These are phyloP conservation scores for Potamilus streckersoni DNA, from an alignment of 1,140 invertebrate species.

Conservation along the genomic window DNA sequence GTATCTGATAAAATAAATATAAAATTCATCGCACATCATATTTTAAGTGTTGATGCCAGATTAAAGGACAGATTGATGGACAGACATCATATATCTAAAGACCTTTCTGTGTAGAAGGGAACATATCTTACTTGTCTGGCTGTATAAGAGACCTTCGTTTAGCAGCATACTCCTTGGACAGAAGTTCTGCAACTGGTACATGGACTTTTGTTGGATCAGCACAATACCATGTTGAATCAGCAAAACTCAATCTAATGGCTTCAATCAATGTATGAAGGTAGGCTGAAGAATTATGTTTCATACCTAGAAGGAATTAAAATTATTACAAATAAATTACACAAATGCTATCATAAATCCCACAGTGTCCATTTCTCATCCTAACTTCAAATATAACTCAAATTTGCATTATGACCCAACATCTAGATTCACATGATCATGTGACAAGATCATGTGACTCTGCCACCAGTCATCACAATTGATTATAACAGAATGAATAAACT, in stretches of 20 bases:
- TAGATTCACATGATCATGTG: too few relatives aligned
- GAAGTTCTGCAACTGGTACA: conserved; percentile 56
- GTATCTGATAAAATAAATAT: too few relatives aligned
- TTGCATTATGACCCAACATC: too few relatives aligned
- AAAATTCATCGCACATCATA: too few relatives aligned
- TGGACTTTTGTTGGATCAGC: conserved; percentile 56
- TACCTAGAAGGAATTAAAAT: conserved; percentile 3
- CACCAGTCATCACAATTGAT: too few relatives aligned
- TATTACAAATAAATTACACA: too few relatives aligned
- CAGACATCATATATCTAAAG: not conserved
- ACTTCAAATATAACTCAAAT: too few relatives aligned
- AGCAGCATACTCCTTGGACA: conserved; percentile 63
- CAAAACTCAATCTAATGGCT: conserved; percentile 63
- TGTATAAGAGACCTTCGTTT: conserved; percentile 57
- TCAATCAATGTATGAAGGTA: conserved; percentile 67
- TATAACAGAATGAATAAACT: too few relatives aligned
- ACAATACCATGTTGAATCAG: conserved; percentile 60
- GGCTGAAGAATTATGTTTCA: conserved; percentile 56
- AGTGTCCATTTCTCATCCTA: too few relatives aligned
- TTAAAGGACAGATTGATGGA: not conserved
- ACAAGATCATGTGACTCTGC: too few relatives aligned
- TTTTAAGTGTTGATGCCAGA: not conserved
- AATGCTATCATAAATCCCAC: too few relatives aligned
- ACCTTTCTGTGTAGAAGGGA: too few relatives aligned
- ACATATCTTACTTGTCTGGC: conserved; percentile 33